Base-by-base conservation (phyloP, 2,797 vertebrate genomes). In the Danio choprae region DNA sequence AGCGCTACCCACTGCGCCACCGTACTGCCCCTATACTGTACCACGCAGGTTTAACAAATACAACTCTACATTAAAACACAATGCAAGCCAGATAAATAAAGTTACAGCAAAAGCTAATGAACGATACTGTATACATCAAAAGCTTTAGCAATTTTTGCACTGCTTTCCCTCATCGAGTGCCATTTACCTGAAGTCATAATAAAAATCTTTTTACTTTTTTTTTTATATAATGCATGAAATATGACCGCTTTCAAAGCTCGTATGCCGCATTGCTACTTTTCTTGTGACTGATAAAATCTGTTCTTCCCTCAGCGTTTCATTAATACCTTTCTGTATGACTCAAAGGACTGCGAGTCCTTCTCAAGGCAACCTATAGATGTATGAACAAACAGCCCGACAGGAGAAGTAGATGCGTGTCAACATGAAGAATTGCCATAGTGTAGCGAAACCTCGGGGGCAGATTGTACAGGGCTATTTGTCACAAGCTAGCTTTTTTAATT, bases 351-450 rank as follows among this genome's bases (percentile, higher is more conserved):
- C n/a, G 55, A 46, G 15, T 43, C 18, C 55, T 59, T 63, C 38
- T 68, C 20, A 70, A 43, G 50, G 65, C n/a, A 64, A 70, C n/a
- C 72, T 56, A 81, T n/a, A 82, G 46, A 67, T 75, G 20, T 53
- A 43, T 68, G 60, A 77, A 80, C 15, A 51, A 65, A 74, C 56
- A 65, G 59, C 15, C 7, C 43, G 29, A 38, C 22, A 69, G 44
- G 18, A 41, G 4, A 43, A 81, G 56, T 41, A 22, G 74, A 71
- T 55, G 63, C 58, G 18, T 67, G 77, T 82, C 83, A 75, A 18
- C 8, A 46, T 80, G 77, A 84, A 80, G 29, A 79, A 84, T 82
- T 63, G 62, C 20, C 11, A 12, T 63, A 29, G 29, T 51, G 44
- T n/a, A 13, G 38, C 51, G 20, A 43, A 67, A 69, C 44, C 60